Percentiles rank a stretch among this genome's conserved stretches.
These are phyloP conservation scores for Apotomis capreana DNA, from an alignment of 2,888 invertebrate species.

Conservation along the genomic window DNA sequence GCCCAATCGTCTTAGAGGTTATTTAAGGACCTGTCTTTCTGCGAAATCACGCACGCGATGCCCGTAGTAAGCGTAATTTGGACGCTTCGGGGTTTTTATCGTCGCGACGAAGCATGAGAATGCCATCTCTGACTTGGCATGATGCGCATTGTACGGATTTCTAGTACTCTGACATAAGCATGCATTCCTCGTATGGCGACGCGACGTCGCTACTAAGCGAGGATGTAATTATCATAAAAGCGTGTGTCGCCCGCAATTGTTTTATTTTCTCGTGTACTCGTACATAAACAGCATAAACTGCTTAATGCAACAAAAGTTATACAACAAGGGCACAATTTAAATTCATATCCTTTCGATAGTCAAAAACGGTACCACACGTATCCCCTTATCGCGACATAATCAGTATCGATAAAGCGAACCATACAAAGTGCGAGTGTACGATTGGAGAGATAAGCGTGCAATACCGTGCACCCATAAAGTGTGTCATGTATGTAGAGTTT, in stretches of 20 bases:
- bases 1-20: constrained; percentile 64
- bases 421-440: constrained; percentile 58
- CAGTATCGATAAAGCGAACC: constrained; percentile 59
- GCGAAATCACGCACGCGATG: constrained; percentile 73
- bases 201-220: constrained; percentile 23
- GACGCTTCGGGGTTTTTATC: constrained; percentile 58
- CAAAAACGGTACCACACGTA: constrained; percentile 55
- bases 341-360: constrained; percentile 50
- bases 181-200: constrained; percentile 29
- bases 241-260: constrained; percentile 23
- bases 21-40: constrained; percentile 72
- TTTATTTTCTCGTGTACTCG: constrained; percentile 8
- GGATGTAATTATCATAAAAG: constrained; percentile 35
- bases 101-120: constrained; percentile 43
- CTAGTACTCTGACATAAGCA: constrained; percentile 28
- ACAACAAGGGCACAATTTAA: constrained; percentile 25
- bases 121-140: constrained; percentile 22
- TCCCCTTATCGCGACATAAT: constrained; percentile 57
- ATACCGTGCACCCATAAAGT: constrained; percentile 41
- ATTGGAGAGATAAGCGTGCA: constrained; percentile 52
- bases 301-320: constrained; percentile 7
- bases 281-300: neutral
- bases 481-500: constrained; percentile 38
- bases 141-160: constrained; percentile 25
- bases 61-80: constrained; percentile 66